phyloP scores from a whole-genome alignment of 64 coral and sea anemone species.

The Pachyseris speciosa region DNA sequence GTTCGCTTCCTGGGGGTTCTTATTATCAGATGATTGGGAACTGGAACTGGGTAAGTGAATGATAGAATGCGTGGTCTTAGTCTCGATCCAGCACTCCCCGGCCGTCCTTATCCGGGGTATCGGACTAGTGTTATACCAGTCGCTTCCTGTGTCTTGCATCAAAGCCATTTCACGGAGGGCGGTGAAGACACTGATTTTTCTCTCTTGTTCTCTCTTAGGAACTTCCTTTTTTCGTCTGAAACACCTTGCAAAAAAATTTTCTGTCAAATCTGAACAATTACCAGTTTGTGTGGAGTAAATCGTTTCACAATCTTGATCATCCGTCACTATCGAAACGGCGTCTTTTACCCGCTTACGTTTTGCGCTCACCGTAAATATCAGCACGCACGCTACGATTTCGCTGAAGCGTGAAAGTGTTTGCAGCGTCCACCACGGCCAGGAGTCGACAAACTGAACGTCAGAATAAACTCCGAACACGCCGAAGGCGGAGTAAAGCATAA shows the following conservation, averaged over 20 bases:
- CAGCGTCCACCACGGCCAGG: constrained; percentile 74
- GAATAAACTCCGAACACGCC: constrained; percentile 91
- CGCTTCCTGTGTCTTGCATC: not conserved
- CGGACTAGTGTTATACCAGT: not conserved
- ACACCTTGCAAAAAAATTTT: not conserved
- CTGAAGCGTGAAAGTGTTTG: constrained; percentile 73
- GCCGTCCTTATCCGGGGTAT: not conserved
- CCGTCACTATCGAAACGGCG: not conserved
- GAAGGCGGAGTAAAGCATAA: constrained; percentile 77
- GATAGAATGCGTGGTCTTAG: not conserved
- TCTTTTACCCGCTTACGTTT: constrained; percentile 59
- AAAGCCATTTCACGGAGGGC: constrained; percentile 31
- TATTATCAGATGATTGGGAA: not conserved
- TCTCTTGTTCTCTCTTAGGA: not conserved
- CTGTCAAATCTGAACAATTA: not conserved
- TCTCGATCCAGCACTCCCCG: not conserved
- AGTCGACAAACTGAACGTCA: constrained; percentile 59
- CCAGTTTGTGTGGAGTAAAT: not conserved
- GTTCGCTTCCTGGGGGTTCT: not conserved
- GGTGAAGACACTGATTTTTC: not conserved
- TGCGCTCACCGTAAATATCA: constrained; percentile 85
- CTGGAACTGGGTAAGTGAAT: not conserved
- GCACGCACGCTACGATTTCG: constrained; percentile 53
- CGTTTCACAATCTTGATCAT: not conserved
- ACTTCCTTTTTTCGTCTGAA: not conserved